Evolutionary conservation across 2,888 invertebrate species (phyloP).

Genomic region (Chalcis sispes): DNA sequence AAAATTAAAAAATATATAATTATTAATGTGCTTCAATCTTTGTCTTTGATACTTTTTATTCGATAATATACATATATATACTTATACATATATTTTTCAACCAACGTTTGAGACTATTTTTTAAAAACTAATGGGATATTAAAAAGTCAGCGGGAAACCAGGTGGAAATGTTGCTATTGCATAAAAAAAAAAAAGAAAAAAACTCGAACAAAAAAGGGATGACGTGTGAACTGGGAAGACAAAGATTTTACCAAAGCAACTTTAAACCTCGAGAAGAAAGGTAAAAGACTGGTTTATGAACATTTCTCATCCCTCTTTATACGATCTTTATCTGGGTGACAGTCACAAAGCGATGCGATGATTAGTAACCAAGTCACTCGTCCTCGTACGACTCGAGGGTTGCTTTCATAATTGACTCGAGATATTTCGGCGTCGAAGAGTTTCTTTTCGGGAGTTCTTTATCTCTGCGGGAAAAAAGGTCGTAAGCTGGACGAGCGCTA

Average conservation of each 20-base stretch:
- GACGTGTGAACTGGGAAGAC: constrained; percentile 31
- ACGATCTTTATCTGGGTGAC: constrained; percentile 63
- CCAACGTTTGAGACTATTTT: no score
- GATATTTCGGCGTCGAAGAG: constrained; percentile 1
- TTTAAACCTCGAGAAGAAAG: not conserved
- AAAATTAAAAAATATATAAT: no score
- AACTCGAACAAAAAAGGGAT: not conserved
- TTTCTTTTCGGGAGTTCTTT: constrained; percentile 1
- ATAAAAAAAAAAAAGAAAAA: not conserved
- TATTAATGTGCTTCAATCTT: no score
- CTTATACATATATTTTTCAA: no score
- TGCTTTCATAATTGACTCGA: constrained; percentile 61
- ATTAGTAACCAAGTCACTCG: constrained; percentile 59
- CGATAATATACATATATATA: no score
- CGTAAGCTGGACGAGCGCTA: constrained; percentile 6
- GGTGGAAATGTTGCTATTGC: not conserved
- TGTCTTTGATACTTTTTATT: no score
- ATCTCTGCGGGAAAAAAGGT: constrained; percentile 19
- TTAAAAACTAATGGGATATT: no score
- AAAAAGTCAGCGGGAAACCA: not conserved
- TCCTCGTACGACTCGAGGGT: constrained; percentile 59
- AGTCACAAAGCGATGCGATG: constrained; percentile 59
- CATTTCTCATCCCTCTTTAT: constrained; percentile 45
- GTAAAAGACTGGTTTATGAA: constrained; percentile 7
- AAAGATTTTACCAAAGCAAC: constrained; percentile 12